Conservation (phyloP, 1,140 invertebrate species). For the Galleria mellonella region DNA sequence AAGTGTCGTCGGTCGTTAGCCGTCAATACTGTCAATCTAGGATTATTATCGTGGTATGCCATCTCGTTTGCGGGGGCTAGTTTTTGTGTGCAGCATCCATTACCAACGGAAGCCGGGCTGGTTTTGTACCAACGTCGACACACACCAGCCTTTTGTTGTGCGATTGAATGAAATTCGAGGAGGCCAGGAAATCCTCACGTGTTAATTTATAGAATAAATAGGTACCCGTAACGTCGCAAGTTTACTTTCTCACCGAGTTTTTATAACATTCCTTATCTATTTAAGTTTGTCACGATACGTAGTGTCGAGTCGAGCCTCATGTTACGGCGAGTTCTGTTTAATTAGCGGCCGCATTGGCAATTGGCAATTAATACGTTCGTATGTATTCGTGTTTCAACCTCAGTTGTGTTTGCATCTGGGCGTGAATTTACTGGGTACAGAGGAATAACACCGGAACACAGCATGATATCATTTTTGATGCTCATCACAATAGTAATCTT, state of each 20-base stretch:
- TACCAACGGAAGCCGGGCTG: conserved; percentile 41
- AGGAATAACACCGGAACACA: too few species aligned
- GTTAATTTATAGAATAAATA: conserved; percentile 35
- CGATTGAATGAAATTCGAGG: conserved; percentile 36
- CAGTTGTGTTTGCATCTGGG: too few species aligned
- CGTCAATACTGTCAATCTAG: conserved; percentile 25
- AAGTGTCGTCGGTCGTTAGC: neutral
- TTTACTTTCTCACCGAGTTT: conserved; percentile 20
- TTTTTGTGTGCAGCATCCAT: conserved; percentile 43
- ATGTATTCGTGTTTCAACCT: conserved; percentile 14
- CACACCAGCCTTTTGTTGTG: conserved; percentile 19
- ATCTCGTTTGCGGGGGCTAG: conserved; percentile 29
- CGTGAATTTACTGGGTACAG: too few species aligned
- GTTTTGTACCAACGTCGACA: conserved; percentile 14
- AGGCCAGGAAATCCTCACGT: conserved; percentile 34
- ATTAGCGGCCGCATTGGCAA: conserved; percentile 36
- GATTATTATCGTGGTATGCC: conserved; percentile 23
- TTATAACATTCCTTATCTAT: conserved; percentile 12
- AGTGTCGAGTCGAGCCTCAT: neutral
- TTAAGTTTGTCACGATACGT: neutral
- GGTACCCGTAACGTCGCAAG: conserved; percentile 7
- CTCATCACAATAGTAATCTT: conserved; percentile 45
- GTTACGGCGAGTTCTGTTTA: conserved; percentile 13
- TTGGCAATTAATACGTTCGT: conserved; percentile 33
- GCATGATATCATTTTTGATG: conserved; percentile 49